phyloP scores from a whole-genome alignment of 2,797 vertebrate genomes.

The Naso thynnoides region DNA sequence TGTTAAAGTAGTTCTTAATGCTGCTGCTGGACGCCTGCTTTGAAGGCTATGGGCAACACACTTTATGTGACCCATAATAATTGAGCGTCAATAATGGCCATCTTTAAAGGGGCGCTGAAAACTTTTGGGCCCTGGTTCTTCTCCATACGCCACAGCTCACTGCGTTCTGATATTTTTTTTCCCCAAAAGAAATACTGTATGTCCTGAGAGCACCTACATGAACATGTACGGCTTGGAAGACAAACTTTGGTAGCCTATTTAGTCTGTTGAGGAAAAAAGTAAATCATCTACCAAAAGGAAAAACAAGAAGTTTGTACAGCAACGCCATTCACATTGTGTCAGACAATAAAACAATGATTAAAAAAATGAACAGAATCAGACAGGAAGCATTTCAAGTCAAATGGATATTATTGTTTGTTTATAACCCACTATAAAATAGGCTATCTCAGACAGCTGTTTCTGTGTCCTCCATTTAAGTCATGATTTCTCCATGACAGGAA shows the following conservation, averaged over 20 bases:
- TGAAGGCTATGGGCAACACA: no score
- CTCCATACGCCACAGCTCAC: no score
- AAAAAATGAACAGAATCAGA: not conserved
- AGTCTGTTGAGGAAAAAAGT: not conserved
- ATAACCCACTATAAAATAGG: not conserved
- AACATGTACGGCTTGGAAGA: no score
- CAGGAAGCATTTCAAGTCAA: not conserved
- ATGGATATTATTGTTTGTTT: not conserved
- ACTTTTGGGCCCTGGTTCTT: no score
- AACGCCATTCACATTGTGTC: not conserved
- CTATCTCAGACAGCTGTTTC: not conserved
- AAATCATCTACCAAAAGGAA: not conserved
- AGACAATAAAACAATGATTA: not conserved
- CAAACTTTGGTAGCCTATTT: not conserved
- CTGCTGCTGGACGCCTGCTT: no score
- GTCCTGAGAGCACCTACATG: no score
- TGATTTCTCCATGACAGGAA: not conserved
- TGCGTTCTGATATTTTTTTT: no score
- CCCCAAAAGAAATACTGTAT: no score
- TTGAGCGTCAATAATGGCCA: no score
- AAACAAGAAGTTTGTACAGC: not conserved
- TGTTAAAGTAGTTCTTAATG: no score
- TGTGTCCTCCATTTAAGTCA: not conserved
- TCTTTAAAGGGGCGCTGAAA: no score
- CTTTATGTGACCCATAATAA: no score